Conservation (phyloP, 2,888 invertebrate genomes). For the Parnassius orleans region DNA sequence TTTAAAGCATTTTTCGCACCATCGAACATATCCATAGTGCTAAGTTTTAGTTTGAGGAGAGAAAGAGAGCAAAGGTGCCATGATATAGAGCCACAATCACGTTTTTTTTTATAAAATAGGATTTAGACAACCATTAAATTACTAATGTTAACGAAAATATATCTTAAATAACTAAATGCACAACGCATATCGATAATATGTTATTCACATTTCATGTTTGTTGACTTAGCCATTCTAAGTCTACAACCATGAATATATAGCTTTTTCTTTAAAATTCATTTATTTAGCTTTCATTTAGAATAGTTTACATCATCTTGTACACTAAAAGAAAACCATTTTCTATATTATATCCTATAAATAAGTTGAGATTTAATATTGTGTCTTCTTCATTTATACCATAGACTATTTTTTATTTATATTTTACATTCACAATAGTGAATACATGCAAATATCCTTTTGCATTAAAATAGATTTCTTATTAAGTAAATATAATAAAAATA, state of each 20-base stretch:
- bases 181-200: not conserved
- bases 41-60: constrained; percentile 5
- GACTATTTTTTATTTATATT: constrained; percentile 1
- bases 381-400: constrained; percentile 10
- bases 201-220: constrained; percentile 3
- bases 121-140: constrained; percentile 7
- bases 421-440: constrained; percentile 25
- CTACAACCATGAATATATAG: constrained; percentile 8
- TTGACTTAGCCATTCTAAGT: not conserved
- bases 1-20: constrained; percentile 33
- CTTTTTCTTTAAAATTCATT: constrained; percentile 3
- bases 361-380: constrained; percentile 21
- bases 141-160: not conserved
- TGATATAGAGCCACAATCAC: constrained; percentile 9
- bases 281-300: not conserved
- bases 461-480: constrained; percentile 13
- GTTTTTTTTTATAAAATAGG: constrained; percentile 3
- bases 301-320: constrained; percentile 11
- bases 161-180: constrained; percentile 4
- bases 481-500: constrained; percentile 30
- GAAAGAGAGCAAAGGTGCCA: constrained; percentile 23
- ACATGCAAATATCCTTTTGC: constrained; percentile 5
- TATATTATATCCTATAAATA: constrained; percentile 11
- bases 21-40: constrained; percentile 27
- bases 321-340: constrained; percentile 5